Evolutionary conservation across 2,113 vertebrate species (phyloP), one percentile per base, ranked within the genome.

Genomic region (Otis tarda): DNA sequence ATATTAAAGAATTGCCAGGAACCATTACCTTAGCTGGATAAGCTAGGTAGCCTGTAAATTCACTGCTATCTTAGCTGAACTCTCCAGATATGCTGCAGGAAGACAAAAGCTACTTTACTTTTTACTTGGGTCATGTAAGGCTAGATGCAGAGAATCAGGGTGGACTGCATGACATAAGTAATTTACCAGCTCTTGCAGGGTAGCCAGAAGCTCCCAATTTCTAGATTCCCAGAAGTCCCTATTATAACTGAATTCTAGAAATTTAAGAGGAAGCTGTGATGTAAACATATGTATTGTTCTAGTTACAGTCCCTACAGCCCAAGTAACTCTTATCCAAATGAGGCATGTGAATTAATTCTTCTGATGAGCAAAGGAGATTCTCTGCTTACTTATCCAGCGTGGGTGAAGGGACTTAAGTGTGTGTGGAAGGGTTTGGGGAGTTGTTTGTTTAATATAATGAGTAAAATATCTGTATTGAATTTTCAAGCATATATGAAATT

Each of bases 221-320:
- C 63, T 57, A 52, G 55, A 86, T 69, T 94, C 94, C 93, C 95
- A 87, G 24, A 93, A 93, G 94, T 91, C 82, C 78, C 57, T 86
- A 94, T 95, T 95, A 91, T 88, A 83, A 71, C 70, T 33, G 74
- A 91, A 93, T 73, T 80, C 59, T 87, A 77, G 85, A 94, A 83
- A 27, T 65, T 49, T 63, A 53, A 83, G 82, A 75, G 31, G 55
- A 49, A 90, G 16, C 27, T 61, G 55, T 76, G 59, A 45, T 83
- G 67, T 52, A 95, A 93, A 94, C 71, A 49, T 39, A 71, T 76
- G 57, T 52, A 87, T 93, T 95, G 59, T 94, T 75, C 17, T 33
- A 65, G 49, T 73, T 80, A 37, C 24, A 90, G 85, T 91, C 87
- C 53, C 74, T 91, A 30, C 57, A 87, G 89, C 50, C 53, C 49